Evolutionary conservation across 2,888 invertebrate genomes (phyloP).

Genomic region (Microchrysa polita): DNA sequence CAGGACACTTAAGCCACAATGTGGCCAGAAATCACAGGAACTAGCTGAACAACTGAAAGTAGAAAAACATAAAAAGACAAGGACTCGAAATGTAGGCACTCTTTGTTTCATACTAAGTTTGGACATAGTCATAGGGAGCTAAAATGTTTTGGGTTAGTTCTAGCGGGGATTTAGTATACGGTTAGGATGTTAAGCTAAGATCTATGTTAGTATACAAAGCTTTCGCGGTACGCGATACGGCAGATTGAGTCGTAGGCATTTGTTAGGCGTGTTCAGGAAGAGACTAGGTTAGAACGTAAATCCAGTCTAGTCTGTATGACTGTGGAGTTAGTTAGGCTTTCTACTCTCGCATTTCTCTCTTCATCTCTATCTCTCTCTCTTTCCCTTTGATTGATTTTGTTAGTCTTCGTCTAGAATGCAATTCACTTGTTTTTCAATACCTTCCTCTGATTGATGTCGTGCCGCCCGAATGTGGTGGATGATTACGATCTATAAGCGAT

Average conservation of each 20-base stretch:
- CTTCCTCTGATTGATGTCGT: conserved; percentile 56
- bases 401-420: conserved; percentile 43
- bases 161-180: background rate
- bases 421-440: conserved; percentile 57
- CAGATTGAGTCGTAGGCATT: background rate
- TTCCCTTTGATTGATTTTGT: conserved; percentile 28
- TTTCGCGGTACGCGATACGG: conserved; percentile 18
- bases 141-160: background rate
- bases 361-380: no score
- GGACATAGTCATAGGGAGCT: background rate
- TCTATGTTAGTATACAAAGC: conserved; percentile 34
- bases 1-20: conserved; percentile 56
- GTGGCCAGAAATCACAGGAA: conserved; percentile 73
- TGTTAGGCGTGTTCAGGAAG: conserved; percentile 2
- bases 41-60: conserved; percentile 65
- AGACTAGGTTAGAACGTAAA: conserved; percentile 46
- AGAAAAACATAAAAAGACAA: conserved; percentile 48
- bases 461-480: conserved; percentile 42
- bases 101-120: conserved; percentile 42
- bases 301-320: conserved; percentile 46
- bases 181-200: conserved; percentile 2
- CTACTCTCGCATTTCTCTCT: conserved; percentile 25
- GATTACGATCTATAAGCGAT: conserved; percentile 44
- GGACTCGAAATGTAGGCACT: conserved; percentile 46
- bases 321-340: conserved; percentile 32